Conservation (phyloP, 2,797 vertebrate genomes). For the Huso huso region DNA sequence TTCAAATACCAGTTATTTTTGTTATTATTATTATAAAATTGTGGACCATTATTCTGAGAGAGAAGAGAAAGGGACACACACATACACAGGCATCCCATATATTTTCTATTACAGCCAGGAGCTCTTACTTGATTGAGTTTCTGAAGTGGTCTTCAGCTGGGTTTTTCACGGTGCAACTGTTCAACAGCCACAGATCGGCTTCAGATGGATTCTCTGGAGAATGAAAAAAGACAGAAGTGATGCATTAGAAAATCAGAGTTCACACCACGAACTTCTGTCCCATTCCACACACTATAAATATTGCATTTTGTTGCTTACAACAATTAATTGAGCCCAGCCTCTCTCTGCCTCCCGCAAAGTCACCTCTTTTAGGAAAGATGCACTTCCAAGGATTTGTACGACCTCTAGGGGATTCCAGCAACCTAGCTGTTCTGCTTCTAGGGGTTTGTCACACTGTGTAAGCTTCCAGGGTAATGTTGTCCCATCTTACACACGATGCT, state of each 20-base stretch:
- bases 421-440: background rate
- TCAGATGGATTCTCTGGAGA: constrained; percentile 73
- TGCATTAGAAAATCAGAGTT: constrained; percentile 14
- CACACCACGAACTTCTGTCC: background rate
- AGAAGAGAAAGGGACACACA: background rate
- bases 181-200: constrained; percentile 90
- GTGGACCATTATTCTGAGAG: background rate
- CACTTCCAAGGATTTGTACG: constrained; percentile 5
- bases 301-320: background rate
- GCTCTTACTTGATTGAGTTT: constrained; percentile 87
- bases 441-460: constrained; percentile 12
- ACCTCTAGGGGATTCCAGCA: constrained; percentile 8
- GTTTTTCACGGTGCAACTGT: constrained; percentile 97
- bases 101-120: background rate
- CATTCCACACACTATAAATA: background rate
- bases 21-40: background rate
- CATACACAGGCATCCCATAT: background rate
- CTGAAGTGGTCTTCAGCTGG: constrained; percentile 97
- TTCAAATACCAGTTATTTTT: no score
- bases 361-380: background rate
- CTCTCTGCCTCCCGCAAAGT: background rate
- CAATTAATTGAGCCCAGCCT: constrained; percentile 1
- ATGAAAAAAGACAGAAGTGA: constrained; percentile 8
- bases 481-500: constrained; percentile 19
- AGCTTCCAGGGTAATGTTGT: background rate